Conservation (phyloP, 2,888 invertebrate species). For the Eupithecia centaureata region DNA sequence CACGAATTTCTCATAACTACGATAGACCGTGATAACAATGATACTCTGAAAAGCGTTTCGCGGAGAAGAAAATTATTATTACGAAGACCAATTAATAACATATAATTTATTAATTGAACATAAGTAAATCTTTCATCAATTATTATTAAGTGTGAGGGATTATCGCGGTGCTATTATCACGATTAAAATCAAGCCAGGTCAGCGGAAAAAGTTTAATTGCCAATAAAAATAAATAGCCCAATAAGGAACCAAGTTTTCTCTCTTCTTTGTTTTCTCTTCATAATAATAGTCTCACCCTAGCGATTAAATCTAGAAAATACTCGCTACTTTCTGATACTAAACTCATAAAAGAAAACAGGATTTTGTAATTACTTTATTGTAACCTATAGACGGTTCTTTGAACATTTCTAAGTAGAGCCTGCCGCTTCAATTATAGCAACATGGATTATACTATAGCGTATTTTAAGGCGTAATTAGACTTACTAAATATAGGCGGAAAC, state of each 20-base stretch:
- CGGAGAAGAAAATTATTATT: too few species aligned
- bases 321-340: constrained; percentile 8
- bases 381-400: constrained; percentile 15
- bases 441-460: constrained; percentile 7
- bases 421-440: constrained; percentile 19
- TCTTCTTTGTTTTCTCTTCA: background rate
- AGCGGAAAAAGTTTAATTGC: background rate
- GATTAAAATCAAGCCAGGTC: background rate
- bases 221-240: background rate
- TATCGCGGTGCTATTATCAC: too few species aligned
- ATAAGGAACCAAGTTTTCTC: background rate
- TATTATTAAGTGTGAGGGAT: too few species aligned
- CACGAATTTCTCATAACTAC: constrained; percentile 21
- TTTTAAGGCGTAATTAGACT: constrained; percentile 9
- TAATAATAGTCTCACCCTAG: background rate
- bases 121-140: too few species aligned
- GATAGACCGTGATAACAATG: too few species aligned
- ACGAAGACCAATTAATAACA: too few species aligned
- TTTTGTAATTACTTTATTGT: constrained; percentile 25
- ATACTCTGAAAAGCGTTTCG: too few species aligned
- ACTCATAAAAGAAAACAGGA: constrained; percentile 17
- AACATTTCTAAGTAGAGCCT: constrained; percentile 18
- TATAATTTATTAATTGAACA: too few species aligned
- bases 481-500: background rate
- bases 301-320: constrained; percentile 1